These are phyloP conservation scores for Dasyprocta punctata DNA, from an alignment of 2,113 vertebrate genomes.

Conservation along the genomic window DNA sequence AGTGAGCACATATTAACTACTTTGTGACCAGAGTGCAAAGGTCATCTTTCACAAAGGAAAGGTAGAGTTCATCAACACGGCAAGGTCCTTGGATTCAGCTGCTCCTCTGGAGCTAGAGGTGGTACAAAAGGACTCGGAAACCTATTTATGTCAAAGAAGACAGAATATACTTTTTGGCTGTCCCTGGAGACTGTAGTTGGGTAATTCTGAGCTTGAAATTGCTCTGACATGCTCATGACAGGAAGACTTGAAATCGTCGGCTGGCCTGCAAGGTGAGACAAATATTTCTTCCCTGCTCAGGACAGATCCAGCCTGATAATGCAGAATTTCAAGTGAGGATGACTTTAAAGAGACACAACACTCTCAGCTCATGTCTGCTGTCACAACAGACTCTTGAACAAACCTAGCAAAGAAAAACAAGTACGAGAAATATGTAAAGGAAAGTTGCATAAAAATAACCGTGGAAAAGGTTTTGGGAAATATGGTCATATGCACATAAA, in stretches of 20 bases:
- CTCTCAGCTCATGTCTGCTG: not conserved
- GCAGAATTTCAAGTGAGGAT: not conserved
- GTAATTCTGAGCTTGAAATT: not conserved
- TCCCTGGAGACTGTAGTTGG: not conserved
- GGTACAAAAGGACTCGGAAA: not conserved
- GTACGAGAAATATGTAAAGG: conserved; percentile 22
- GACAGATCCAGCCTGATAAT: not conserved
- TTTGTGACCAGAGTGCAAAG: not conserved
- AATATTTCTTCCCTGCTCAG: not conserved
- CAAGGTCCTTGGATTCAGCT: not conserved
- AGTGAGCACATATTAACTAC: not conserved
- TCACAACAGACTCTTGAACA: conserved; percentile 44
- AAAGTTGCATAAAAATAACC: conserved; percentile 32
- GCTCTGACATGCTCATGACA: not conserved
- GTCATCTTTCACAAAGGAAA: not conserved
- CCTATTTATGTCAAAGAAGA: conserved; percentile 21
- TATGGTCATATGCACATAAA: not conserved
- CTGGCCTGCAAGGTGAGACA: not conserved
- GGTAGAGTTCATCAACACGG: not conserved
- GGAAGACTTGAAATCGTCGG: not conserved
- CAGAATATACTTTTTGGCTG: not conserved
- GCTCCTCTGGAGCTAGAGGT: not conserved
- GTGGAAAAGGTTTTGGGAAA: not conserved
- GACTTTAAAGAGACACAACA: conserved; percentile 15
- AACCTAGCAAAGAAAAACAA: not conserved